Conservation (phyloP, 1,140 invertebrate genomes). For the Coelopa frigida region DNA sequence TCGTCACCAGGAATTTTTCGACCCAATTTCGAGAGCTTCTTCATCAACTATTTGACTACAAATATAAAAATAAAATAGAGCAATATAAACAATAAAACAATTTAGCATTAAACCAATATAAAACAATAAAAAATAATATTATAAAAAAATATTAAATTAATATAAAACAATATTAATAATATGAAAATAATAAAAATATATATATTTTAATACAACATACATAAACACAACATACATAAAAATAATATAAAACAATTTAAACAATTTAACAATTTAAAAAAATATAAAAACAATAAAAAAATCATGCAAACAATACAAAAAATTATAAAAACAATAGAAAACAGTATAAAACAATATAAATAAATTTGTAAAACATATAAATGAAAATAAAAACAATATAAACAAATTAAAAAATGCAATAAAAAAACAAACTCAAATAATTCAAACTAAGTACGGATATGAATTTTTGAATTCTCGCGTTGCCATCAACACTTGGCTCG, state of each 20-base stretch:
- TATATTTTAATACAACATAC: background rate
- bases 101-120: background rate
- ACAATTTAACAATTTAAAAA: background rate
- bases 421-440: background rate
- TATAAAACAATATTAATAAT: background rate
- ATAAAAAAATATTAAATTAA: conserved; percentile 1
- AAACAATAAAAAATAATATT: background rate
- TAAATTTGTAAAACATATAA: background rate
- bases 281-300: background rate
- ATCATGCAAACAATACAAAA: background rate
- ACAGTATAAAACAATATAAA: background rate
- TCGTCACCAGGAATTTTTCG: no score
- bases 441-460: conserved; percentile 6
- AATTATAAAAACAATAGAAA: background rate
- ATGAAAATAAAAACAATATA: background rate
- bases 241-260: background rate
- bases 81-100: no score
- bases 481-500: no score
- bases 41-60: no score
- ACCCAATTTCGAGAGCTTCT: no score
- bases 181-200: background rate
- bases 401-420: background rate
- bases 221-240: background rate
- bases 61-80: no score
- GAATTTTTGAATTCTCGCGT: no score